phyloP scores from a whole-genome alignment of 1,140 invertebrate species.

The Diorhabda elongata region DNA sequence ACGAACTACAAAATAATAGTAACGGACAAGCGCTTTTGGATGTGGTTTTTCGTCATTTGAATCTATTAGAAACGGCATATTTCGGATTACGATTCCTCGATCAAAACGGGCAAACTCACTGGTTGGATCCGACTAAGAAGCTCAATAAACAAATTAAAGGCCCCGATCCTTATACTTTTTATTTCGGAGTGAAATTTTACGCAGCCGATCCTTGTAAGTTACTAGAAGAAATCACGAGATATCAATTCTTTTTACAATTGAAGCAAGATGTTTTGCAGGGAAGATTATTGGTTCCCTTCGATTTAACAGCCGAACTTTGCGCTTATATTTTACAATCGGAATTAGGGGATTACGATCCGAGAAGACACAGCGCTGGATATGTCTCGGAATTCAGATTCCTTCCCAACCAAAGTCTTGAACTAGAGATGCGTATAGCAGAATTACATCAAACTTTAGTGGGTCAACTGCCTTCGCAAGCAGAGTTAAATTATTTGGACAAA shows the following conservation, averaged over 20 bases:
- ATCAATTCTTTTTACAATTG: constrained; percentile 93
- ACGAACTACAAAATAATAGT: constrained; percentile 59
- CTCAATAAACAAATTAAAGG: constrained; percentile 74
- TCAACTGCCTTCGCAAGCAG: constrained; percentile 84
- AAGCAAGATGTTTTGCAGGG: constrained; percentile 93
- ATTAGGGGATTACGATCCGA: constrained; percentile 92
- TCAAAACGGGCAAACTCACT: constrained; percentile 84
- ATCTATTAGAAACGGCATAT: constrained; percentile 87
- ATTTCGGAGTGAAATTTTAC: constrained; percentile 98
- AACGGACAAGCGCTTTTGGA: constrained; percentile 82
- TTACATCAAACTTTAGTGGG: constrained; percentile 82
- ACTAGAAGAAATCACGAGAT: constrained; percentile 93
- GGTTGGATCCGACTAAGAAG: constrained; percentile 82
- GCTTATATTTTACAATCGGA: constrained; percentile 96
- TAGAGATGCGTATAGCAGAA: constrained; percentile 85
- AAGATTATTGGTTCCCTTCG: constrained; percentile 80
- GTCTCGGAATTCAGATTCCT: constrained; percentile 96
- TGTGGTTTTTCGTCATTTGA: constrained; percentile 82
- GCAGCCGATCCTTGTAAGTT: constrained; percentile 95
- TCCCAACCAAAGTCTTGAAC: constrained; percentile 85
- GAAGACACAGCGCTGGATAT: constrained; percentile 84
- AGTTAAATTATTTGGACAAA: constrained; percentile 88
- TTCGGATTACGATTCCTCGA: constrained; percentile 88
- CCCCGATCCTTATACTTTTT: constrained; percentile 80
- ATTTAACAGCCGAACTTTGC: constrained; percentile 86